Conservation (phyloP, 2,888 invertebrate species). For the Nebria salina region DNA sequence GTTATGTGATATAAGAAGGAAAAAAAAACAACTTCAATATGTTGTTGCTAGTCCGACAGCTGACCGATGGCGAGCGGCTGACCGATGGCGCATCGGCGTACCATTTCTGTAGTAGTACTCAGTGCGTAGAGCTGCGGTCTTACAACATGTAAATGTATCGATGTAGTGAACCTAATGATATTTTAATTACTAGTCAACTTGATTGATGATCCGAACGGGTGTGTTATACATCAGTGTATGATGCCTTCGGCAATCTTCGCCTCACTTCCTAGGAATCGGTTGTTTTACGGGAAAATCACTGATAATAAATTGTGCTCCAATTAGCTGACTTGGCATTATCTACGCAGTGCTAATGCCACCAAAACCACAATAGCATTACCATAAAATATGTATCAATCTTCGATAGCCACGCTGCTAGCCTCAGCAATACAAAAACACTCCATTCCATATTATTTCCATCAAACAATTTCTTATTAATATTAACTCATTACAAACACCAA, state of each 20-base stretch:
- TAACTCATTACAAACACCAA: no score
- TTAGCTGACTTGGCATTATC: conserved; percentile 52
- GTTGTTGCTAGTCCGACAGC: conserved; percentile 3
- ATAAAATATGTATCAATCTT: conserved; percentile 55
- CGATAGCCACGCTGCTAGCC: neutral
- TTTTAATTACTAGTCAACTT: conserved; percentile 56
- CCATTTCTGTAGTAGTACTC: neutral
- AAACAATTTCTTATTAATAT: no score
- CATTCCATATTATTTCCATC: no score
- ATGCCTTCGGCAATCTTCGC: neutral
- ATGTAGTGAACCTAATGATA: conserved; percentile 55
- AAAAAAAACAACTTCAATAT: neutral
- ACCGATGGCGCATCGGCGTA: neutral
- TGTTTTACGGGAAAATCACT: conserved; percentile 32
- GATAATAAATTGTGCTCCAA: conserved; percentile 53
- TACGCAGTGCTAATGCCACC: conserved; percentile 48
- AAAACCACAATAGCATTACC: conserved; percentile 51
- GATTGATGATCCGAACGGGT: conserved; percentile 52
- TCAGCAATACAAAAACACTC: no score
- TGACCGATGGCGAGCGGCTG: conserved; percentile 15
- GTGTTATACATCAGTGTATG: neutral
- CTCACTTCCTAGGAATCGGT: neutral
- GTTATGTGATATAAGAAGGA: conserved; percentile 3
- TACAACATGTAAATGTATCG: conserved; percentile 55
- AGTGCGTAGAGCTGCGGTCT: conserved; percentile 39